Percentiles rank a stretch among this genome's conserved stretches.
Evolutionary conservation across 2,797 vertebrate species (phyloP).

Genomic region (Momotus momota): DNA sequence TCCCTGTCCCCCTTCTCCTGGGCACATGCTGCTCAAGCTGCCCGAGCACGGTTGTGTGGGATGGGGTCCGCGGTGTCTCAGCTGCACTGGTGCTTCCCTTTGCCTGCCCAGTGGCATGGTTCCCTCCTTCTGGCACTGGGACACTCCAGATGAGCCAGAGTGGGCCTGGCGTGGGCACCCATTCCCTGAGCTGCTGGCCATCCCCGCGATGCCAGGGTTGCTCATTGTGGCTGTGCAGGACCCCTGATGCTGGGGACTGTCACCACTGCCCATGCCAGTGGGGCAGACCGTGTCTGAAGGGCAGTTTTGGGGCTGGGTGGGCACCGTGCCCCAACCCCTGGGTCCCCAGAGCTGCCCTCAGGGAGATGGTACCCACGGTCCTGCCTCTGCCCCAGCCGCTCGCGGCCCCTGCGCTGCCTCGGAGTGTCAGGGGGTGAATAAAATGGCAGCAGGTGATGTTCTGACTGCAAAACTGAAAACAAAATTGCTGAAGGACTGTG

Average conservation of each 20-base stretch:
- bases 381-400: rapidly evolving
- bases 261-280: neutral
- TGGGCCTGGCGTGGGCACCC: neutral
- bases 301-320: neutral
- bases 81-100: neutral
- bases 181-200: neutral
- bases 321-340: neutral
- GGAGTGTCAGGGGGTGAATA: rapidly evolving
- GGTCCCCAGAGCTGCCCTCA: neutral
- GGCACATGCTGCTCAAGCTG: neutral
- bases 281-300: no score
- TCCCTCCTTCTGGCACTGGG: rapidly evolving
- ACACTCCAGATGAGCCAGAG: rapidly evolving
- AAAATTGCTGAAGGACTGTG: neutral
- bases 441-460: neutral
- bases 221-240: rapidly evolving
- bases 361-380: neutral
- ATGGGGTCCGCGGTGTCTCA: rapidly evolving
- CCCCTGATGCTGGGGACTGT: neutral
- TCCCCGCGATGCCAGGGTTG: rapidly evolving
- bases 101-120: rapidly evolving
- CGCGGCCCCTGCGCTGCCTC: rapidly evolving
- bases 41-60: neutral
- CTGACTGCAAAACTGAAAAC: neutral
- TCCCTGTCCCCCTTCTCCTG: neutral